These are phyloP conservation scores for Drosophila kanapiae DNA, from an alignment of 1,140 invertebrate genomes.

Conservation along the genomic window DNA sequence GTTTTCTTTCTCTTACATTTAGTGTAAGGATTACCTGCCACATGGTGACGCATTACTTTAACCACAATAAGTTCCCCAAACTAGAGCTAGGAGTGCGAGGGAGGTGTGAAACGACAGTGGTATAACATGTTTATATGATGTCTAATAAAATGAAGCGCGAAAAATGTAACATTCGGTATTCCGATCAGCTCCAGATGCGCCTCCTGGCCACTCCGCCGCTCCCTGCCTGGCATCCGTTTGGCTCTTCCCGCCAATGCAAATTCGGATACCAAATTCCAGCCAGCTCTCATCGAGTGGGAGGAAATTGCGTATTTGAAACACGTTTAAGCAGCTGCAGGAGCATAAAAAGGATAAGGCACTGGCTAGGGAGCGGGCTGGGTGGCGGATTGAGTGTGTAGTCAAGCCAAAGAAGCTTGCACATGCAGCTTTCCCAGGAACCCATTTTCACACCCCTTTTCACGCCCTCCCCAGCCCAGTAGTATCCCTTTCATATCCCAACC, in stretches of 20 bases:
- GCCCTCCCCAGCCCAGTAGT: neutral
- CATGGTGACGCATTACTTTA: neutral
- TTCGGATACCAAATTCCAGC: slow-evolving; percentile 45
- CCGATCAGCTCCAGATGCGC: slow-evolving; percentile 26
- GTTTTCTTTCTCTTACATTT: neutral
- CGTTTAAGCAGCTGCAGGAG: slow-evolving; percentile 79
- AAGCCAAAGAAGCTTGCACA: slow-evolving; percentile 33
- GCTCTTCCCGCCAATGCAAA: slow-evolving; percentile 19
- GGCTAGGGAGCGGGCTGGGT: neutral
- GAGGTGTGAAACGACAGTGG: neutral
- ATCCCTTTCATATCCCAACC: slow-evolving; percentile 6
- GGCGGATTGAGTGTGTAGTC: slow-evolving; percentile 2
- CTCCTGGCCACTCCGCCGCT: neutral
- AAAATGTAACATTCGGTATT: slow-evolving; percentile 73
- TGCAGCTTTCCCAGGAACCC: slow-evolving; percentile 31
- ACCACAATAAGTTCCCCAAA: neutral
- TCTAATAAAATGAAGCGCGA: slow-evolving; percentile 69
- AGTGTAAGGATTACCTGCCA: neutral
- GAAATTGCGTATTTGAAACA: slow-evolving; percentile 80
- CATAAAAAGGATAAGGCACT: slow-evolving; percentile 48
- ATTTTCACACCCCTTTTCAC: slow-evolving; percentile 1
- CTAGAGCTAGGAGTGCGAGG: neutral
- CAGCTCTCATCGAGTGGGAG: slow-evolving; percentile 42
- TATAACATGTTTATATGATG: slow-evolving; percentile 67
- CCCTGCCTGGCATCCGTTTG: neutral